These are phyloP conservation scores for Megalurothrips usitatus DNA, from an alignment of 2,888 invertebrate species.

Conservation along the genomic window DNA sequence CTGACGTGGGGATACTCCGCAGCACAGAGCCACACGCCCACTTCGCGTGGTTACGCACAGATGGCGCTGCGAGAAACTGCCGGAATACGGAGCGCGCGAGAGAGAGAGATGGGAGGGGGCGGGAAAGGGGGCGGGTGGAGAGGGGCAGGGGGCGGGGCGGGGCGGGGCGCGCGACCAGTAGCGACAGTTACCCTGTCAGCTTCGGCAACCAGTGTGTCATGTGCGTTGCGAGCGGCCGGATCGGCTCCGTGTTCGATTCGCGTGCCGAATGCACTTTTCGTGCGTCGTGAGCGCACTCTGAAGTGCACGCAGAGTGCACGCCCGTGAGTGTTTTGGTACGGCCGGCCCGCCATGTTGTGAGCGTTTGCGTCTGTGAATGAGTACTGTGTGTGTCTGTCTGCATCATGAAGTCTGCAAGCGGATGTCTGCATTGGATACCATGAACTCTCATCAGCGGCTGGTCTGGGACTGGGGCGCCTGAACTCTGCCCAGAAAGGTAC, in stretches of 20 bases:
- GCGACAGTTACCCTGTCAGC: constrained; percentile 15
- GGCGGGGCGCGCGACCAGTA: not conserved
- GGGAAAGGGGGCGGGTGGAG: not conserved
- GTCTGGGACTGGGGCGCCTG: not conserved
- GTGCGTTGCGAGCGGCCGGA: constrained; percentile 16
- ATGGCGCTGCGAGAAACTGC: not conserved
- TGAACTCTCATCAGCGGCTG: not conserved
- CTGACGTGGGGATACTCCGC: too few relatives aligned
- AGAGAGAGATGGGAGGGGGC: not conserved
- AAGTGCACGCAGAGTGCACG: not conserved
- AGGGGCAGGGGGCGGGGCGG: not conserved
- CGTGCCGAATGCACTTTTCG: constrained; percentile 10
- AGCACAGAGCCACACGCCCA: not conserved
- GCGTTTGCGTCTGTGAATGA: not conserved
- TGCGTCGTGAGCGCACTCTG: constrained; percentile 10
- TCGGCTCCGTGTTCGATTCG: constrained; percentile 15
- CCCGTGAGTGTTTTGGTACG: not conserved
- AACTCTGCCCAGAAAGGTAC: constrained; percentile 7
- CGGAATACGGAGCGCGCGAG: not conserved
- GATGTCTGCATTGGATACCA: constrained; percentile 14
- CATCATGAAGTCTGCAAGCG: constrained; percentile 8
- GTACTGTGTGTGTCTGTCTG: not conserved
- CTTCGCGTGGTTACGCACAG: not conserved
- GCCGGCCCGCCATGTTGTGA: constrained; percentile 9
- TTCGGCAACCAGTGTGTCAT: constrained; percentile 26